A percentile compares a stretch with the other conserved stretches of the same genome.
Conservation (phyloP, 1,140 invertebrate species). For the Drosophila repleta region DNA sequence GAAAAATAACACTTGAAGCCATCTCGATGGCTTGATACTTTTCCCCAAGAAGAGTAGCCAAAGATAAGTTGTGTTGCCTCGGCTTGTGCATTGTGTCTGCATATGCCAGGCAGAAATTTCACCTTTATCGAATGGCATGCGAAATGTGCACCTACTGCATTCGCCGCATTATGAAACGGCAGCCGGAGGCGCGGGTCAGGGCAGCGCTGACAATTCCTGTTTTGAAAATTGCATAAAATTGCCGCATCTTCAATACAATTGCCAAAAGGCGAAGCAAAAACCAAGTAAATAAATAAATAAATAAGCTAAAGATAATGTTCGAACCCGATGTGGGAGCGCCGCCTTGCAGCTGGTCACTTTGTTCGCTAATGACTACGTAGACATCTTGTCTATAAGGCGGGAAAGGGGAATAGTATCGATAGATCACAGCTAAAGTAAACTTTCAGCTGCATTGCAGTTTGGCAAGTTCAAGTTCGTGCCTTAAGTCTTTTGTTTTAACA, state of each 20-base stretch:
- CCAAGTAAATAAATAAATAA: slow-evolving; percentile 6
- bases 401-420: slow-evolving; percentile 15
- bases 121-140: slow-evolving; percentile 60
- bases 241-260: slow-evolving; percentile 68
- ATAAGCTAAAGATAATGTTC: slow-evolving; percentile 17
- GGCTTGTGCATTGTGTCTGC: slow-evolving; percentile 44
- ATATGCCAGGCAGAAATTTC: slow-evolving; percentile 54
- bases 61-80: slow-evolving; percentile 39
- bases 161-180: slow-evolving; percentile 68
- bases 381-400: not conserved
- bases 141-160: slow-evolving; percentile 39
- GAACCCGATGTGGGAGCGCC: slow-evolving; percentile 58
- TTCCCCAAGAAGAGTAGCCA: not conserved
- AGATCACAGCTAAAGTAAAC: slow-evolving; percentile 16
- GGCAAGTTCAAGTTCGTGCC: slow-evolving; percentile 48
- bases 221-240: slow-evolving; percentile 70
- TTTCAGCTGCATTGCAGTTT: not conserved
- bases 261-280: slow-evolving; percentile 25
- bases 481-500: slow-evolving; percentile 45
- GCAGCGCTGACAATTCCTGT: slow-evolving; percentile 57
- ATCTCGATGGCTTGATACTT: not conserved
- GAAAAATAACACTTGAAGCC: not conserved
- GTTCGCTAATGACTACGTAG: slow-evolving; percentile 39
- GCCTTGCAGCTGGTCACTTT: slow-evolving; percentile 39
- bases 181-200: slow-evolving; percentile 38